Evolutionary conservation across 2,113 vertebrate species (phyloP), one percentile per base, ranked within the genome.

Genomic region (Tympanuchus pallidicinctus): DNA sequence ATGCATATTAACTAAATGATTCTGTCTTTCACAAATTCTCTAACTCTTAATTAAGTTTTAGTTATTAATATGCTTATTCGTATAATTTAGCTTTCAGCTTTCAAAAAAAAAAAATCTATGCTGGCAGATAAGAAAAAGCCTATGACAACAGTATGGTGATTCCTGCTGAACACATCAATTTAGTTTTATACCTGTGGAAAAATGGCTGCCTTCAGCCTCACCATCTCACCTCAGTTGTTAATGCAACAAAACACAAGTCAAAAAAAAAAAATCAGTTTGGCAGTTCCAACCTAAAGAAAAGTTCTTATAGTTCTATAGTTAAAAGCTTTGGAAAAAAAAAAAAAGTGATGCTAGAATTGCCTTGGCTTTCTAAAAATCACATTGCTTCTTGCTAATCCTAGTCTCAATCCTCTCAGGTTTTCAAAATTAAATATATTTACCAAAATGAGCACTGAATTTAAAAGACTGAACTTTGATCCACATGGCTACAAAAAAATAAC

Each of bases 1-100:
- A 95, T 75, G 96, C 93, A 94, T 96, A 96, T 96, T 96, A 96
- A 94, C 77, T 91, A 87, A 84, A 82, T 63, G 43, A 84, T 42
- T 92, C 17, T 45, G 56, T 84, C 77, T 78, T 80, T 57, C 87
- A 75, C 30, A 66, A 91, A 78, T 80, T 71, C 42, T 87, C 84
- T 76, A 89, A 54, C 20, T 90, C 56, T 42, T 71, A 47, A 94
- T 81, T 91, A 76, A 52, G 17, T 72, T 91, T 13, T 57, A 36
- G 27, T 92, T 82, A 96, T 96, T 94, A 95, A 96, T 96, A 95
- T 96, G 94, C 95, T 94, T 97, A 97, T 97, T 97, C 86, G 82
- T 96, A 95, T 95, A 94, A 96, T 95, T 95, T 72, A 96, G 94
- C 75, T 90, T 96, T 50, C 93, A 91, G 90, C 93, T 88, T 92